These are phyloP conservation scores for Boloria selene DNA, from an alignment of 2,888 invertebrate species.

Conservation along the genomic window DNA sequence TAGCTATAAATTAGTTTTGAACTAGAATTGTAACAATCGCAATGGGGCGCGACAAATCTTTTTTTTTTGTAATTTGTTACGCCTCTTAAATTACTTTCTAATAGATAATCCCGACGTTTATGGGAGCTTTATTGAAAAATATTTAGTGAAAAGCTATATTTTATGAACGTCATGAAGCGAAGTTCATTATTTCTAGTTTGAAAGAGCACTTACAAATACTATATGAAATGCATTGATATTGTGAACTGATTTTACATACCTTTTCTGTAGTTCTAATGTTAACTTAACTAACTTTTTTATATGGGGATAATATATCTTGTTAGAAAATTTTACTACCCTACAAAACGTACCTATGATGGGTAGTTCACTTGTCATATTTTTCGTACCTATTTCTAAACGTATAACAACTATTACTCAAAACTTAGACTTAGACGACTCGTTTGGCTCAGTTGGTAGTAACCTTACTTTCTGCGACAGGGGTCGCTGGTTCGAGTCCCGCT, in stretches of 20 bases:
- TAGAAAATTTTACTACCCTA: too few relatives aligned
- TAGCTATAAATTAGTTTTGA: slow-evolving; percentile 59
- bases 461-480: too few relatives aligned
- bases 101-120: slow-evolving; percentile 51
- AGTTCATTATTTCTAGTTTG: slow-evolving; percentile 19
- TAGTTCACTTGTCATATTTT: too few relatives aligned
- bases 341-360: too few relatives aligned
- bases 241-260: too few relatives aligned
- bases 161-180: slow-evolving; percentile 8
- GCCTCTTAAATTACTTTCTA: slow-evolving; percentile 66
- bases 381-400: slow-evolving; percentile 9
- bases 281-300: too few relatives aligned
- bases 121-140: slow-evolving; percentile 31
- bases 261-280: too few relatives aligned
- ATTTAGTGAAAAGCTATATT: slow-evolving; percentile 26
- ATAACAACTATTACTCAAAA: slow-evolving; percentile 32
- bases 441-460: too few relatives aligned
- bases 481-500: too few relatives aligned
- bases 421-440: slow-evolving; percentile 9
- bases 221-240: neutral
- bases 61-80: slow-evolving; percentile 56
- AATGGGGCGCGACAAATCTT: slow-evolving; percentile 66
- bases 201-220: slow-evolving; percentile 5
- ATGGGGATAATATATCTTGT: too few relatives aligned
- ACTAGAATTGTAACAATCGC: slow-evolving; percentile 70